Conservation (phyloP, 1,140 invertebrate species). For the Trichoplusia ni region DNA sequence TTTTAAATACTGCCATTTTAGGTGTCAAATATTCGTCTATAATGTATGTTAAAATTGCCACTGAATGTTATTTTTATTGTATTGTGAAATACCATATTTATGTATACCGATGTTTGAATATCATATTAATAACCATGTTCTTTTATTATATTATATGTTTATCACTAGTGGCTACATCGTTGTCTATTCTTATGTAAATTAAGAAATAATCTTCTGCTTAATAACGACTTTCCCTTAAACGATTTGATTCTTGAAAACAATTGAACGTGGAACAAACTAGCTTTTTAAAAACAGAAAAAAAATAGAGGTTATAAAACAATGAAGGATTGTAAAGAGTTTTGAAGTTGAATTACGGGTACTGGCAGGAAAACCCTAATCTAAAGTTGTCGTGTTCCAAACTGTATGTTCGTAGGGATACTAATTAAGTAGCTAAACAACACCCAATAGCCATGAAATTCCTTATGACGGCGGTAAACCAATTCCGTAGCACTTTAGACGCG, state of each 20-base stretch:
- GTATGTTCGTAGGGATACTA: constrained; percentile 56
- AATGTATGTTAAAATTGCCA: constrained; percentile 1
- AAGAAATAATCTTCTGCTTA: no score
- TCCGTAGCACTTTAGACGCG: constrained; percentile 62
- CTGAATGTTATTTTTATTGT: constrained; percentile 9
- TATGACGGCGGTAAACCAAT: constrained; percentile 69
- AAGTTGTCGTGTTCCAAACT: constrained; percentile 51
- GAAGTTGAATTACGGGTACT: constrained; percentile 50
- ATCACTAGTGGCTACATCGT: no score
- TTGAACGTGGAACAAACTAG: neutral
- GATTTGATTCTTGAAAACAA: no score
- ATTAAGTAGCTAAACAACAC: constrained; percentile 72
- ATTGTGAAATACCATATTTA: neutral
- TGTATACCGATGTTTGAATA: neutral
- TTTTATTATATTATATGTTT: no score
- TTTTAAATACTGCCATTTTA: neutral
- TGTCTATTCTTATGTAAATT: no score
- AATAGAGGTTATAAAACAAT: constrained; percentile 55
- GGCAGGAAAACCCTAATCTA: constrained; percentile 54
- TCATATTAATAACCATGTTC: neutral
- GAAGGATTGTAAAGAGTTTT: constrained; percentile 51
- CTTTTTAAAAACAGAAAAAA: neutral
- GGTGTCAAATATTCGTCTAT: constrained; percentile 13
- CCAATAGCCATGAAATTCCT: constrained; percentile 74
- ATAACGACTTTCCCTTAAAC: no score